A percentile compares a stretch with the other conserved stretches of the same genome.
Evolutionary conservation across 1,140 invertebrate species (phyloP).

Genomic region (Aporrectodea caliginosa): DNA sequence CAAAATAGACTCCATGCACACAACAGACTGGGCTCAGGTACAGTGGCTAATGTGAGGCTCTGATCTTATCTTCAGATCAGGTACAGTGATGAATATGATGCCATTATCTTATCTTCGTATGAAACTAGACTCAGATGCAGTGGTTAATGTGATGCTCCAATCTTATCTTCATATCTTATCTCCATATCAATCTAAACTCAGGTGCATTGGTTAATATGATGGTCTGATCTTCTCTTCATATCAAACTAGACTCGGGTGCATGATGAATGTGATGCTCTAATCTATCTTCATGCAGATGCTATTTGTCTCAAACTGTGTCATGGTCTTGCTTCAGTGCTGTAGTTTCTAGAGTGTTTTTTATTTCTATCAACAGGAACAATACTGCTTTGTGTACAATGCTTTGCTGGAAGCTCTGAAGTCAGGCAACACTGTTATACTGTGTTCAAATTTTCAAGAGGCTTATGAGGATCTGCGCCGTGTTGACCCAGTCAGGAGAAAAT

Average conservation of each 20-base stretch:
- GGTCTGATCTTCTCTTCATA: not conserved
- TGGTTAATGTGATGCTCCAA: too few species aligned
- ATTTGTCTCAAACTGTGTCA: not conserved
- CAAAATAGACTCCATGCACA: too few species aligned
- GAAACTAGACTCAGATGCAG: too few species aligned
- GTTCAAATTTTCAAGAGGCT: constrained; percentile 10
- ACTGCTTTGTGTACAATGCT: constrained; percentile 11
- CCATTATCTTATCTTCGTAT: too few species aligned
- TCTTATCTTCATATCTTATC: too few species aligned
- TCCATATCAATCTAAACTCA: not conserved
- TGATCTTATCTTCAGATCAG: too few species aligned
- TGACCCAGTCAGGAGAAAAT: constrained; percentile 7
- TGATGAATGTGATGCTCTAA: not conserved
- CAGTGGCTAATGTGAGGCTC: too few species aligned
- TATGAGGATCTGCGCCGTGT: not conserved
- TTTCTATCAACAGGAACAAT: constrained; percentile 13
- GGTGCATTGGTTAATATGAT: not conserved
- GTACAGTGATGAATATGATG: too few species aligned
- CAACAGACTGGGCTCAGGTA: too few species aligned
- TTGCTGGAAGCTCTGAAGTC: constrained; percentile 5
- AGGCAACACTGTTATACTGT: constrained; percentile 15
- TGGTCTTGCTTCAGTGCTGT: too few species aligned
- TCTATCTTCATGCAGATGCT: not conserved
- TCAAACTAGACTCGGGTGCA: not conserved
- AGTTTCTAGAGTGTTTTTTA: not conserved